Base-by-base conservation (phyloP, 1,140 invertebrate genomes). In the Atopsyche davidsoni region DNA sequence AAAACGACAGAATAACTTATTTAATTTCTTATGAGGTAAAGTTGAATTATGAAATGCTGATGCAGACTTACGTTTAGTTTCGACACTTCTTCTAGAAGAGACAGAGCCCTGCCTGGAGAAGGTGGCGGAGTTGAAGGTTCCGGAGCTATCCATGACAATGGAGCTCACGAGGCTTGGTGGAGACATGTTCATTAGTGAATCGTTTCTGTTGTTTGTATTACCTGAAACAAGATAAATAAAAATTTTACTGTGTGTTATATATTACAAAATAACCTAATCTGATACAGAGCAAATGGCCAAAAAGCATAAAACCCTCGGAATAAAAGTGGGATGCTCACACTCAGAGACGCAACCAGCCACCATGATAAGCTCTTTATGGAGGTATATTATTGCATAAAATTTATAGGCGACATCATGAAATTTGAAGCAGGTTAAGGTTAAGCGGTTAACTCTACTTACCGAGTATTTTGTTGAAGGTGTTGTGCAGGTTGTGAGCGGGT, bases 141-240 rank as follows among this genome's bases (percentile, higher is more conserved):
- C 70, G 11, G 72, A 74, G 34, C 62, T 65, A 43, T 74, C 72
- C 70, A 74, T 72, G 2, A 70, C 56, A 0, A 74, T 51, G 0
- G 72, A 74, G 0, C 70, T 72, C 11, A 73, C 72, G 10, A 74
- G 62, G 23, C 69, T 73, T 0, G 72, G 72, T 0, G 70, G 72
- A 0, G 70, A 73, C 66, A 73, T 72, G 2, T 70, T 62, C 63
- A 71, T 67, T 2, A 74, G 58, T 0, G 68, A 72, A 44, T 73
- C 72, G 4, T 69, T 69, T 46, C 69, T 70, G 45, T 69, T 65
- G 43, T 38, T 43, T 7, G 25, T 28, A 46, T 28, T 34, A 14
- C 47, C 56, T 58, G 31, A 41, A 47, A 34, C n/a, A 10, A 46
- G 17, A 28, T 3, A 22, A 40, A 41, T 31, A 24, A 39, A 42